Evolutionary conservation across 2,113 vertebrate genomes (phyloP).

Genomic region (Ctenomys sociabilis): DNA sequence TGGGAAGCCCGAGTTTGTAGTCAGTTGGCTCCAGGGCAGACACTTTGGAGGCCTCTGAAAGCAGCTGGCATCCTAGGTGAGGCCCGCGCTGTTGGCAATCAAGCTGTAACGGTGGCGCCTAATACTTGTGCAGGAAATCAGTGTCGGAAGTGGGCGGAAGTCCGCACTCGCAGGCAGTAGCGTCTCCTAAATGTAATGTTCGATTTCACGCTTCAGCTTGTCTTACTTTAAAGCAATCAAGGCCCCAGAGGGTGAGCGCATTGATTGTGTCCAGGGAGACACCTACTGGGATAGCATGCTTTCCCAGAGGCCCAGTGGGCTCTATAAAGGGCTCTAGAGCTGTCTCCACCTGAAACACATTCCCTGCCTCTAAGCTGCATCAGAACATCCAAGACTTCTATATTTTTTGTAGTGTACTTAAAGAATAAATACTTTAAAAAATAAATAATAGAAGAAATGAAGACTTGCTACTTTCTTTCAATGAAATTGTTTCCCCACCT

Average conservation of each 20-base stretch:
- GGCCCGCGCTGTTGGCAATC: neutral
- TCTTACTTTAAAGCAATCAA: neutral
- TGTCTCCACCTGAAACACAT: neutral
- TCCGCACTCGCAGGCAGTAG: neutral
- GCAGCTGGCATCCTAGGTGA: neutral
- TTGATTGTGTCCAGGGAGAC: neutral
- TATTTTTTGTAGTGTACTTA: neutral
- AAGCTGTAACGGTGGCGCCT: rapidly evolving
- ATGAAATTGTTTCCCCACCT: neutral
- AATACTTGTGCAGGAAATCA: rapidly evolving
- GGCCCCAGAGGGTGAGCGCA: neutral
- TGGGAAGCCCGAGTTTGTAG: neutral
- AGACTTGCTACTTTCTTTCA: neutral
- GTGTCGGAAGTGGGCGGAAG: neutral
- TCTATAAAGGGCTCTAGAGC: neutral
- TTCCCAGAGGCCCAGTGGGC: neutral
- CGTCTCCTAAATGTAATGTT: neutral
- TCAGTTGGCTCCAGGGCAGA: neutral
- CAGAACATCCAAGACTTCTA: neutral
- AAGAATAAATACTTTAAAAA: neutral
- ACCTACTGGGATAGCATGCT: too few species aligned
- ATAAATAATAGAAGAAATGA: neutral
- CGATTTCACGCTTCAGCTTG: neutral
- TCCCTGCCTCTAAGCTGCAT: neutral
- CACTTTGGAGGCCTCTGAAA: too few species aligned